Conservation (phyloP, 35 echinoderm and acorn worm species). For the Antedon bifida region DNA sequence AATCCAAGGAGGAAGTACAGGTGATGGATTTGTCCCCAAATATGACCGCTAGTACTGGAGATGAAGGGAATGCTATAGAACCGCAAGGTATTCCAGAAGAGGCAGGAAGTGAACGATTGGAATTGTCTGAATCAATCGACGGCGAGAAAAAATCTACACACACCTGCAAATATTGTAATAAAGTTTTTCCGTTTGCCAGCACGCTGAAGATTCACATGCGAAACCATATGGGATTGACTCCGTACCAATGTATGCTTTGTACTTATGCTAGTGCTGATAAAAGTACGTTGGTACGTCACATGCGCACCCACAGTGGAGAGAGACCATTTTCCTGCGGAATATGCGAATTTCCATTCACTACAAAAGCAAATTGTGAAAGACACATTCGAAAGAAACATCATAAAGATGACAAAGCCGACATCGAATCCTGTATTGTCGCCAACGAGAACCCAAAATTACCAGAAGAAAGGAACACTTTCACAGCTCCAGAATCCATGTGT, state of each 20-base stretch:
- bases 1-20: neutral
- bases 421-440: conserved; percentile 55
- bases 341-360: conserved; percentile 93
- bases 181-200: conserved; percentile 64
- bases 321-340: conserved; percentile 76
- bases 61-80: neutral
- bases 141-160: neutral
- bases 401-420: conserved; percentile 56
- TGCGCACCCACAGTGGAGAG: conserved; percentile 97
- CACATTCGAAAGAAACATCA: conserved; percentile 77
- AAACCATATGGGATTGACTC: conserved; percentile 77
- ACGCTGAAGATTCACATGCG: conserved; percentile 77
- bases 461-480: conserved; percentile 36
- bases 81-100: neutral
- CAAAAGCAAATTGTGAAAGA: conserved; percentile 94
- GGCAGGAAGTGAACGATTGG: neutral
- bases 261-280: conserved; percentile 98
- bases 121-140: neutral
- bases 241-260: conserved; percentile 83
- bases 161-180: conserved; percentile 73
- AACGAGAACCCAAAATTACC: conserved; percentile 21
- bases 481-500: conserved; percentile 73
- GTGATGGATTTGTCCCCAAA: neutral
- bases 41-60: neutral
- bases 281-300: conserved; percentile 88